Evolutionary conservation across 2,888 invertebrate species (phyloP), one percentile per base, ranked within the genome.

Genomic region (Lydus trimaculatus): DNA sequence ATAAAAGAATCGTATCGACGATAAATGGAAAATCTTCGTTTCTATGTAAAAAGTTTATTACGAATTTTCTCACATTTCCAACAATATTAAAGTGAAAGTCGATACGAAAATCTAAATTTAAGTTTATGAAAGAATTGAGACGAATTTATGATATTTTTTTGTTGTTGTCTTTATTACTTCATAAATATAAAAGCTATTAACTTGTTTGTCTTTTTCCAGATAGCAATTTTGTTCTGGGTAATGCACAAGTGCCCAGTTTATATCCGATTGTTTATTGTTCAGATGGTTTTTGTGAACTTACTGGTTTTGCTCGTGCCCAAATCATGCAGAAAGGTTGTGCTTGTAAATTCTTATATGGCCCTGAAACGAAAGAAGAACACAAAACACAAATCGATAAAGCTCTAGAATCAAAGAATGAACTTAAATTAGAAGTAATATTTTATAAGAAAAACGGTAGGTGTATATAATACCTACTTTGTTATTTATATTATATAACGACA

Each of bases 281-380:
- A 71, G 97, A 97, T 89, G 97, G 97, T 70, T 97, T 97, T 88
- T 96, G 96, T 86, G 97, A 97, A 89, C 91, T 97, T 89, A 96
- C 97, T 69, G 96, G 96, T 76, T 96, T 93, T 88, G 91, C 95
- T 76, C 90, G 97, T 80, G 97, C 96, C 75, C 96, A 97, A 88
- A 97, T 97, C 87, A 97, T 97, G 97, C 96, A 97, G 87, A 96
- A 96, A 85, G 94, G 95, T 75, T 97, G 97, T 87, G 95, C 96
- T 80, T 97, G 97, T 89, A 95, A 95, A 86, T 97, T 97, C 86
- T 91, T 96, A 23, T 95, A 96, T 84, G 98, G 98, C 2, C 91
- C 93, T 36, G 96, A 97, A 84, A 98, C 97, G 28, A 89, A 91
- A 69, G 95, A 95, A 20, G 95, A 95, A 76, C 94, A 96, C 84